A percentile compares a stretch with the other conserved stretches of the same genome.
Evolutionary conservation across 2,113 vertebrate species (phyloP).

Genomic region (Setophaga petechia): DNA sequence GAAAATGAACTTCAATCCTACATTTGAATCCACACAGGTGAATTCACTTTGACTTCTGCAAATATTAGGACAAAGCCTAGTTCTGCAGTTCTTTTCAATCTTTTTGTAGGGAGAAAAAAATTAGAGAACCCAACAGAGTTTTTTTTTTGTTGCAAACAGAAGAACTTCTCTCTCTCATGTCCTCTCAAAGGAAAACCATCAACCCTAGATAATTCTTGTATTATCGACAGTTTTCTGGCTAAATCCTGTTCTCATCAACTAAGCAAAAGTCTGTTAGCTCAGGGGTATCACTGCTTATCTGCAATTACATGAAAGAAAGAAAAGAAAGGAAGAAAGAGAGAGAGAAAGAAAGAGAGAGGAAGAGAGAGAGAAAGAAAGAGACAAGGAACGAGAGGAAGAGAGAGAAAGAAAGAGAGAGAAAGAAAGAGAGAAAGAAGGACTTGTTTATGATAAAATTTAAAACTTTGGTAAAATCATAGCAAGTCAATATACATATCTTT

Average conservation of each 20-base stretch:
- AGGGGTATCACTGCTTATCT: not conserved
- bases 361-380: not conserved
- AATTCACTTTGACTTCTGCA: constrained; percentile 6
- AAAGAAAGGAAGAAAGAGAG: not conserved
- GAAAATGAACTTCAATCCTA: not conserved
- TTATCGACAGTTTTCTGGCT: not conserved
- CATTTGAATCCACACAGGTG: not conserved
- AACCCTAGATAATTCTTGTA: constrained; percentile 19
- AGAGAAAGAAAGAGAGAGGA: not conserved
- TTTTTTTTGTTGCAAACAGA: constrained; percentile 3
- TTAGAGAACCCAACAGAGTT: not conserved
- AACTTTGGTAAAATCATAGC: not conserved
- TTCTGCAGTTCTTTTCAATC: not conserved
- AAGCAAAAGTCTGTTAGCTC: not conserved
- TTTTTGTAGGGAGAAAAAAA: not conserved
- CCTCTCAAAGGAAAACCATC: constrained; percentile 13
- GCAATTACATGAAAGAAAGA: not conserved
- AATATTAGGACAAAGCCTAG: constrained; percentile 15
- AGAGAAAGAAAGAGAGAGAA: not conserved
- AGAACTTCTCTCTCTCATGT: not conserved
- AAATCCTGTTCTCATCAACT: constrained; percentile 2
- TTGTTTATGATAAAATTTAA: not conserved
- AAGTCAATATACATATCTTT: not conserved
- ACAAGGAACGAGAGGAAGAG: too few species aligned
- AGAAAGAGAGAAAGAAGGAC: not conserved